A percentile compares a stretch with the other conserved stretches of the same genome.
phyloP scores from a whole-genome alignment of 2,113 vertebrate genomes.

The Tenrec ecaudatus region DNA sequence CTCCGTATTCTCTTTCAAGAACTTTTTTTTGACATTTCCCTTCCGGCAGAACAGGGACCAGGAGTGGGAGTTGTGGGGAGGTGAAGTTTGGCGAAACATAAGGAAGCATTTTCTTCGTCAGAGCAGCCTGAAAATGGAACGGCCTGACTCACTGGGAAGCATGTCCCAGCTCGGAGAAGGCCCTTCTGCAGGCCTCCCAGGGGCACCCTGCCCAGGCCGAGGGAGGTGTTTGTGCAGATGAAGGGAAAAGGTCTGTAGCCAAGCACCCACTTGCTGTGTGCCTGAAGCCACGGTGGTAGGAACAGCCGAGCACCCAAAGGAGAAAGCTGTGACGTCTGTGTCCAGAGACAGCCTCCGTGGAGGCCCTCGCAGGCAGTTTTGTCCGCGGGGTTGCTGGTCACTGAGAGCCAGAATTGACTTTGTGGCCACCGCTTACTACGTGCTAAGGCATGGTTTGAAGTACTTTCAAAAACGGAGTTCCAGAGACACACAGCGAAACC shows the following conservation, averaged over 20 bases:
- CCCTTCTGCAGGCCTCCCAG: background rate
- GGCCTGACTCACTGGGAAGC: slow-evolving; percentile 14
- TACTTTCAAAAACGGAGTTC: background rate
- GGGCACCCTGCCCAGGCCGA: background rate
- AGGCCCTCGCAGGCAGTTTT: background rate
- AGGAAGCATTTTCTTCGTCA: slow-evolving; percentile 62
- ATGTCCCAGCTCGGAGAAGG: background rate
- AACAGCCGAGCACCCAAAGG: no score
- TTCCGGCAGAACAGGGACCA: slow-evolving; percentile 27
- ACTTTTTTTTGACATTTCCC: slow-evolving; percentile 70
- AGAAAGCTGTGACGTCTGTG: background rate
- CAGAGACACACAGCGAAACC: background rate
- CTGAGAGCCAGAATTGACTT: background rate
- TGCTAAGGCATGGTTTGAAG: background rate
- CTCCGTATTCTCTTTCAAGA: background rate
- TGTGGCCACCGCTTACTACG: background rate
- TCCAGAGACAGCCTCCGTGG: background rate
- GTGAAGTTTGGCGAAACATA: slow-evolving; percentile 48
- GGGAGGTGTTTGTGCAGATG: accelerated
- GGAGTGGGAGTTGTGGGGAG: slow-evolving; percentile 29
- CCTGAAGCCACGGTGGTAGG: background rate
- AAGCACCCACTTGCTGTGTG: background rate
- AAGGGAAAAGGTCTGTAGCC: accelerated
- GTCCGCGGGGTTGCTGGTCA: no score
- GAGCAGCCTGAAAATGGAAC: background rate